A percentile compares a stretch with the other conserved stretches of the same genome.
These are phyloP conservation scores for Coregonus ussuriensis DNA, from an alignment of 2,797 vertebrate species.

Conservation along the genomic window DNA sequence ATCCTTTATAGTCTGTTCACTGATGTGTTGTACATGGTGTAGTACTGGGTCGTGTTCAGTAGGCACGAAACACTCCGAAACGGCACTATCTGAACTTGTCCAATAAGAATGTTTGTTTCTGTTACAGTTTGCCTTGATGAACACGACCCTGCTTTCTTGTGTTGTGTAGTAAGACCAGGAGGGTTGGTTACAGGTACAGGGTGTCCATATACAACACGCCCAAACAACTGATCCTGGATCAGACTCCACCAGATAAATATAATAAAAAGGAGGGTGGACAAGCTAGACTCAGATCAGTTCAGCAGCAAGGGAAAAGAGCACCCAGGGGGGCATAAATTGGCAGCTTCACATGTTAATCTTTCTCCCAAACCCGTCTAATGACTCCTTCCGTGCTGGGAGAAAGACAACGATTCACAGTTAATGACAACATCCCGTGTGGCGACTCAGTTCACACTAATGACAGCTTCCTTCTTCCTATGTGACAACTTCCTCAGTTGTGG, in stretches of 20 bases:
- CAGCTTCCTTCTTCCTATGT: constrained; percentile 48
- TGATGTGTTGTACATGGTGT: constrained; percentile 27
- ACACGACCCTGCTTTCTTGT: neutral
- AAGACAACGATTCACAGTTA: constrained; percentile 2
- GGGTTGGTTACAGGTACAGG: constrained; percentile 28
- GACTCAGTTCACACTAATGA: constrained; percentile 22
- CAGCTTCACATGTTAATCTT: constrained; percentile 38
- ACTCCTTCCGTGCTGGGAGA: neutral
- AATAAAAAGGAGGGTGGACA: neutral
- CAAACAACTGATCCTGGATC: constrained; percentile 15
- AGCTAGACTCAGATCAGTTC: constrained; percentile 9
- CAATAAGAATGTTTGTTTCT: neutral
- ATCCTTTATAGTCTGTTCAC: neutral
- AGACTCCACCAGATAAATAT: constrained; percentile 12
- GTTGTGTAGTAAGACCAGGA: constrained; percentile 16
- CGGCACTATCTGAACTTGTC: neutral
- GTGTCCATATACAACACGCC: constrained; percentile 12
- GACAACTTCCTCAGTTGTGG: neutral
- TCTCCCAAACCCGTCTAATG: constrained; percentile 8
- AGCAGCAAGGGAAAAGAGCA: neutral
- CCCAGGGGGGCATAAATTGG: constrained; percentile 14
- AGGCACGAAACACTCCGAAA: neutral
- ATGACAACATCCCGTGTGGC: neutral
- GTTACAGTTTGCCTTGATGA: neutral
- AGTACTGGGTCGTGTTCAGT: neutral